A percentile compares a stretch with the other conserved stretches of the same genome.
These are phyloP conservation scores for Hirtodrosophila trivittata DNA, from an alignment of 2,888 invertebrate genomes.

Conservation along the genomic window DNA sequence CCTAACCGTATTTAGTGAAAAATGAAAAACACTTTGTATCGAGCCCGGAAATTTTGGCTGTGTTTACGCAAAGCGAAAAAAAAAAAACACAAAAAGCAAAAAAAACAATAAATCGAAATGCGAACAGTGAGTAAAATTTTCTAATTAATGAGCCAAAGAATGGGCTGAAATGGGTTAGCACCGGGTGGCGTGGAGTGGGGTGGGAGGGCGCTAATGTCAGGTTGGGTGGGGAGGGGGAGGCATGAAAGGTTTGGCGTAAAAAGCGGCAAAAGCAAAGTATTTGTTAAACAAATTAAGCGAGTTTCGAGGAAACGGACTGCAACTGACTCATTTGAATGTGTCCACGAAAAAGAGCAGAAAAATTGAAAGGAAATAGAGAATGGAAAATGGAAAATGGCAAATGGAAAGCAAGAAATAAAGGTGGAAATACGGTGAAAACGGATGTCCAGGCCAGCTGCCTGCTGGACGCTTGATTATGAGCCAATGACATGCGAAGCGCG, in stretches of 20 bases:
- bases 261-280: conserved; percentile 52
- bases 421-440: neutral
- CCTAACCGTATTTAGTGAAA: too few relatives aligned
- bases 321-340: conserved; percentile 50
- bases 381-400: conserved; percentile 5
- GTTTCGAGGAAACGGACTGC: neutral
- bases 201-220: too few relatives aligned
- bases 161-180: too few relatives aligned
- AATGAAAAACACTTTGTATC: too few relatives aligned
- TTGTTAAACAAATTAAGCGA: conserved; percentile 64
- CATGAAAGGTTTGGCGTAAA: conserved; percentile 22
- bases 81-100: conserved; percentile 9
- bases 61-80: conserved; percentile 33
- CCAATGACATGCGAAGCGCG: conserved; percentile 58
- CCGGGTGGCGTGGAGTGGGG: too few relatives aligned
- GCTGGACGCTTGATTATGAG: conserved; percentile 58
- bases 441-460: too few relatives aligned
- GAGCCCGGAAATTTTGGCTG: conserved; percentile 28
- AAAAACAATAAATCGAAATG: conserved; percentile 43
- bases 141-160: conserved; percentile 55
- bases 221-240: too few relatives aligned
- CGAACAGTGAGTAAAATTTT: conserved; percentile 44
- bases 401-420: conserved; percentile 21
- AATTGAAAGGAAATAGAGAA: conserved; percentile 3
- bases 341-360: conserved; percentile 29